These are phyloP conservation scores for Plutomurus gul DNA, from an alignment of 1,140 invertebrate genomes.

Conservation along the genomic window DNA sequence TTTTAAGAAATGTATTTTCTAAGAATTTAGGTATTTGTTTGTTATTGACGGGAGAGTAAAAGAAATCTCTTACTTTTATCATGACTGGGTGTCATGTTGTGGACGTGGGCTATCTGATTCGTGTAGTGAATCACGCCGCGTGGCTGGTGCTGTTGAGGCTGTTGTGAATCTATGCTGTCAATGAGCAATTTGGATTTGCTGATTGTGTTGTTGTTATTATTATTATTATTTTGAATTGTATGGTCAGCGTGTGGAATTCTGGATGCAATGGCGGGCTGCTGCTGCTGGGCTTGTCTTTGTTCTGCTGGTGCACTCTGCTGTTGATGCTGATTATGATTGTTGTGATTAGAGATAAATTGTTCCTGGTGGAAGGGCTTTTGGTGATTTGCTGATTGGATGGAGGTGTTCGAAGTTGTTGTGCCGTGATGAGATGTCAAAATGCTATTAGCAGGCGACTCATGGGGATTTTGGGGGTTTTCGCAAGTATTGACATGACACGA, in stretches of 20 bases:
- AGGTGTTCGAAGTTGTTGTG: too few relatives aligned
- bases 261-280: slow-evolving; percentile 20
- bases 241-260: not conserved
- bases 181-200: not conserved
- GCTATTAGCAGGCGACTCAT: too few relatives aligned
- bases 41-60: too few relatives aligned
- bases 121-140: slow-evolving; percentile 47
- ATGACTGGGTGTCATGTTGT: slow-evolving; percentile 26
- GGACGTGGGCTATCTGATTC: not conserved
- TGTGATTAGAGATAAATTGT: too few relatives aligned
- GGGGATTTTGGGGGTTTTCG: not conserved
- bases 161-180: not conserved
- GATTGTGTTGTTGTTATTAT: not conserved
- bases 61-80: slow-evolving; percentile 40
- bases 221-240: not conserved
- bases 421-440: too few relatives aligned
- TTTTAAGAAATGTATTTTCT: too few relatives aligned
- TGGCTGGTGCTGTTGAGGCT: not conserved
- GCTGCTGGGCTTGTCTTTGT: not conserved
- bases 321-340: too few relatives aligned
- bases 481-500: slow-evolving; percentile 3
- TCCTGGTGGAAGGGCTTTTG: too few relatives aligned
- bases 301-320: too few relatives aligned
- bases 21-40: too few relatives aligned
- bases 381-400: too few relatives aligned